A percentile compares a stretch with the other conserved stretches of the same genome.
phyloP scores from a whole-genome alignment of 37 sponge, comb jelly and placozoan genomes.

The Cliona cf. orientalis region DNA sequence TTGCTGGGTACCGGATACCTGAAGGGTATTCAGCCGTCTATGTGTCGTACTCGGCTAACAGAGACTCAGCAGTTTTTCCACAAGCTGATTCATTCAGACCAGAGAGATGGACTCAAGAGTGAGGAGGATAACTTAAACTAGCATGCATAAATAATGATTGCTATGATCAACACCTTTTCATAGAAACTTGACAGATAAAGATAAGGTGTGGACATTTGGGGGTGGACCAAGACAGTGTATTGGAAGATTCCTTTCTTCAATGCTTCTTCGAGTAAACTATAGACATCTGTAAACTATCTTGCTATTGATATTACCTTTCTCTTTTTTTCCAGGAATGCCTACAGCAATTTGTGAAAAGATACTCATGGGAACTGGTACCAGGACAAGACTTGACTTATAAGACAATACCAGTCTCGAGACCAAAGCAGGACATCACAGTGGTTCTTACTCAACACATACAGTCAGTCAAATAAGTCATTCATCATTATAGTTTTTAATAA shows the following conservation, averaged over 20 bases:
- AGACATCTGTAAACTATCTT: neutral
- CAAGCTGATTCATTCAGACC: conserved; percentile 79
- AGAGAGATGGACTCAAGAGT: conserved; percentile 79
- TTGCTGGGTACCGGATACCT: conserved; percentile 80
- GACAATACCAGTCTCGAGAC: conserved; percentile 80
- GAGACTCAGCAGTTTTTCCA: conserved; percentile 72
- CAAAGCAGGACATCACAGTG: conserved; percentile 57
- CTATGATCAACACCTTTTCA: neutral
- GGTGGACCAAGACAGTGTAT: conserved; percentile 85
- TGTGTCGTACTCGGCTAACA: conserved; percentile 69
- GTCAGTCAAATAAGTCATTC: neutral
- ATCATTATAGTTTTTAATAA: neutral
- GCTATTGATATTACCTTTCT: neutral
- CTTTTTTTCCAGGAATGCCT: conserved; percentile 48
- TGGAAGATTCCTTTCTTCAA: conserved; percentile 62
- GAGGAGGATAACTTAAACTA: conserved; percentile 22
- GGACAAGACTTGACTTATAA: conserved; percentile 74
- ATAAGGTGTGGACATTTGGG: conserved; percentile 90
- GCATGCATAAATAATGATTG: neutral
- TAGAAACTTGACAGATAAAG: conserved; percentile 63
- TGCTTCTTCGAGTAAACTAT: conserved; percentile 55
- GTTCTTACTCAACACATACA: conserved; percentile 15
- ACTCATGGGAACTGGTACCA: conserved; percentile 58
- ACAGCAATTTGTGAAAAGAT: conserved; percentile 25
- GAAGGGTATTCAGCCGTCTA: conserved; percentile 60